Evolutionary conservation across 2,797 vertebrate species (phyloP).

Genomic region (Hylomyscus alleni): DNA sequence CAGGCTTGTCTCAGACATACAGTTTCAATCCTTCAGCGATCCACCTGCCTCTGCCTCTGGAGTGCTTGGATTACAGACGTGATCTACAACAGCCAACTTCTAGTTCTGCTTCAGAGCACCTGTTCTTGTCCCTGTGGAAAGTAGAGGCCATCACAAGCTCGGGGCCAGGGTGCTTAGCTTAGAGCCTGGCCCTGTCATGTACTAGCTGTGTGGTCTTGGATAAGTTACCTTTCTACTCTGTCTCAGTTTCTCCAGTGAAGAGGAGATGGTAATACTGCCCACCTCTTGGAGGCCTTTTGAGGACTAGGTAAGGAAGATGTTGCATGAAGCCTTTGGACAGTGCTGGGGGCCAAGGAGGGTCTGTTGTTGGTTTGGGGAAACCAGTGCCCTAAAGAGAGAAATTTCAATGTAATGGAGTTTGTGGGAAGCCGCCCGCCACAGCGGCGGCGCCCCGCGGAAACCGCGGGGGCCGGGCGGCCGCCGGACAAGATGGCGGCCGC

Average conservation of each 20-base stretch:
- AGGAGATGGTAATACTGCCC: not conserved
- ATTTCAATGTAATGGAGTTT: not conserved
- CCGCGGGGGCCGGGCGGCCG: no score
- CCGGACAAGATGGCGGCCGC: no score
- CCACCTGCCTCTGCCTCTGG: not conserved
- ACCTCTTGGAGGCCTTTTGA: not conserved
- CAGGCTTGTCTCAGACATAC: not conserved
- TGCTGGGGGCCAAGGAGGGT: not conserved
- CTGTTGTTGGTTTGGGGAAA: slow-evolving; percentile 52
- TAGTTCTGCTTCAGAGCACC: not conserved
- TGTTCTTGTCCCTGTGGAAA: not conserved
- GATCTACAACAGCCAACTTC: not conserved
- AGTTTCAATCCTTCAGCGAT: not conserved
- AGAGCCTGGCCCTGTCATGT: not conserved
- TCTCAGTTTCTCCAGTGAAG: slow-evolving; percentile 32
- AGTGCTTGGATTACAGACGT: not conserved
- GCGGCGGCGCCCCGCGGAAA: no score
- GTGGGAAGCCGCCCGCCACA: no score
- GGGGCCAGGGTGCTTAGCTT: not conserved
- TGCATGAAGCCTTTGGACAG: not conserved
- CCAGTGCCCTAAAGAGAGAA: not conserved
- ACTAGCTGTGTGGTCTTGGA: not conserved
- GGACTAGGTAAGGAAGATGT: slow-evolving; percentile 2
- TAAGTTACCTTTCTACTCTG: slow-evolving; percentile 5
- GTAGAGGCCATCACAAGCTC: not conserved